These are phyloP conservation scores for Drosophila santomea DNA, from an alignment of 1,140 invertebrate genomes.

Conservation along the genomic window DNA sequence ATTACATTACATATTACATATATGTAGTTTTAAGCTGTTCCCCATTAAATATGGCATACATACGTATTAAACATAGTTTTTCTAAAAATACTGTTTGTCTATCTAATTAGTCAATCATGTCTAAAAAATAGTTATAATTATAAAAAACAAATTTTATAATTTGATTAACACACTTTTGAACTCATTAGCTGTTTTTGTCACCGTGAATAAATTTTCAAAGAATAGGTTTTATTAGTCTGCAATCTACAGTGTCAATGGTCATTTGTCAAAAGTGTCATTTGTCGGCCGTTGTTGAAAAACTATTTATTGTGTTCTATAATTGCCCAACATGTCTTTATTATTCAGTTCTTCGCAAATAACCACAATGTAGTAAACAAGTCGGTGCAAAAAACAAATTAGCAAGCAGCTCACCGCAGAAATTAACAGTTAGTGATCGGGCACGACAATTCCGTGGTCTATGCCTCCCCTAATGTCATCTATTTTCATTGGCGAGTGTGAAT, in stretches of 20 bases:
- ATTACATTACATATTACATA: too few species aligned
- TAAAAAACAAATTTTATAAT: background rate
- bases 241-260: too few species aligned
- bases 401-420: slow-evolving; percentile 22
- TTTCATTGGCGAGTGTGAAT: slow-evolving; percentile 26
- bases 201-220: slow-evolving; percentile 6
- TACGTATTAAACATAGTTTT: background rate
- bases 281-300: background rate
- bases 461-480: slow-evolving; percentile 22
- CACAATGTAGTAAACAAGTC: slow-evolving; percentile 22
- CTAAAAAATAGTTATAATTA: background rate
- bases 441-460: slow-evolving; percentile 4
- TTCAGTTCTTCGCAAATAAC: background rate
- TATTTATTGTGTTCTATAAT: background rate
- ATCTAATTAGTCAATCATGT: background rate
- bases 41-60: background rate
- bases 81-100: background rate
- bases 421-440: slow-evolving; percentile 15
- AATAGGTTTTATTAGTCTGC: background rate
- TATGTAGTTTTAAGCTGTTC: background rate
- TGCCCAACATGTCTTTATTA: background rate
- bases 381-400: slow-evolving; percentile 30
- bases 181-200: slow-evolving; percentile 6
- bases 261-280: too few species aligned
- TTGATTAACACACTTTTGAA: slow-evolving; percentile 7